These are phyloP conservation scores for Drosophila ezoana DNA, from an alignment of 2,888 invertebrate genomes.

Conservation along the genomic window DNA sequence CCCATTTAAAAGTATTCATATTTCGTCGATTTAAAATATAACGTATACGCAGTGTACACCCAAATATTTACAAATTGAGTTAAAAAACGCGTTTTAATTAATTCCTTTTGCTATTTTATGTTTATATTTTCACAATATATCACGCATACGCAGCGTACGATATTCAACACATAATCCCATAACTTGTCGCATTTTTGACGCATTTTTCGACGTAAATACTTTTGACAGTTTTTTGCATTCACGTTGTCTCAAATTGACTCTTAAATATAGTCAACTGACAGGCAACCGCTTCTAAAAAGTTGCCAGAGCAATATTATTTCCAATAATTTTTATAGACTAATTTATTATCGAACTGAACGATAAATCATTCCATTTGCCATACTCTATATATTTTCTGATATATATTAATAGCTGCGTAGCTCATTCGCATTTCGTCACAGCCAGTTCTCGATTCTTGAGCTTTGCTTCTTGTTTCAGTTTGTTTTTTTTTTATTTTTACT, in stretches of 20 bases:
- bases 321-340: conserved; percentile 33
- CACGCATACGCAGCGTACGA: conserved; percentile 31
- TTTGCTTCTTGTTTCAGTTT: conserved; percentile 13
- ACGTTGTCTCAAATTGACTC: conserved; percentile 26
- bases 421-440: conserved; percentile 43
- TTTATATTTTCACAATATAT: neutral
- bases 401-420: conserved; percentile 20
- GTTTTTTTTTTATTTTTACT: neutral
- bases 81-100: neutral
- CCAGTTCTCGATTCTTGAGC: conserved; percentile 26
- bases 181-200: conserved; percentile 4
- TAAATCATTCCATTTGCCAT: conserved; percentile 57
- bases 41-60: conserved; percentile 1
- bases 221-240: conserved; percentile 18
- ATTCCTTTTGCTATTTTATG: neutral
- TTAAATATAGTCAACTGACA: conserved; percentile 19
- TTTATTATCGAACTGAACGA: conserved; percentile 44
- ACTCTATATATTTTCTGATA: conserved; percentile 7
- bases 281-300: conserved; percentile 19
- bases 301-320: conserved; percentile 13
- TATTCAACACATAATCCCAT: neutral
- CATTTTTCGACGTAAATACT: neutral
- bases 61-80: neutral
- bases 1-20: too few species aligned
- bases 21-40: neutral